Percentiles rank a stretch among this genome's conserved stretches.
Evolutionary conservation across 2,113 vertebrate species (phyloP).

Genomic region (Leptosomus discolor): DNA sequence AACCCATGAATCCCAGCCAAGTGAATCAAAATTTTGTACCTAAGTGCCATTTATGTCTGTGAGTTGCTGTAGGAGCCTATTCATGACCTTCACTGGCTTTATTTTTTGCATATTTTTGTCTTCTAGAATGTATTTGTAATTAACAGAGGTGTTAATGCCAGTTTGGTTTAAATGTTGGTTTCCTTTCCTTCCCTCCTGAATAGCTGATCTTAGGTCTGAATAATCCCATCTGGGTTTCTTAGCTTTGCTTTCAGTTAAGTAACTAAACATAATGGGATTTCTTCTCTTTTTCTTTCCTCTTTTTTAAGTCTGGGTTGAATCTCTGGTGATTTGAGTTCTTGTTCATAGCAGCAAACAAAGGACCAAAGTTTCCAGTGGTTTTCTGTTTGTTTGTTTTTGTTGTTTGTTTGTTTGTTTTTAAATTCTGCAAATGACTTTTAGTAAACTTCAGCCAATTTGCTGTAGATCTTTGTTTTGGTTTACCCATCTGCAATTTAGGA

Average conservation of each 20-base stretch:
- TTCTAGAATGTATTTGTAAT: not conserved
- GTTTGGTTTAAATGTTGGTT: not conserved
- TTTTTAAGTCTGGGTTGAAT: not conserved
- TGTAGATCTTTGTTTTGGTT: not conserved
- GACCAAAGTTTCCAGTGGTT: not conserved
- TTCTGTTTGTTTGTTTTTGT: not conserved
- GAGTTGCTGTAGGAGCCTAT: not conserved
- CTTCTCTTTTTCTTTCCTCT: not conserved
- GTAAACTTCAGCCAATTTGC: not conserved
- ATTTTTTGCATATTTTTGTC: not conserved
- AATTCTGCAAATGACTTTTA: not conserved
- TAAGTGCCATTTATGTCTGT: conserved; percentile 4
- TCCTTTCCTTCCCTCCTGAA: not conserved
- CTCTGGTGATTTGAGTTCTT: not conserved
- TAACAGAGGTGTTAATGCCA: not conserved
- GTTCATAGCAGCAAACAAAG: not conserved
- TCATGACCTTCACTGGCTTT: conserved; percentile 1
- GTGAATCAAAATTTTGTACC: conserved; percentile 31
- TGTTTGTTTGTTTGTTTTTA: not conserved
- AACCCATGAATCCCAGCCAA: conserved; percentile 37
- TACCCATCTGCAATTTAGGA: not conserved
- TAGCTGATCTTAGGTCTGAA: not conserved
- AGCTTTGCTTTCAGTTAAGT: not conserved
- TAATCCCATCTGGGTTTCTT: not conserved
- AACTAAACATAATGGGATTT: not conserved